A percentile compares a stretch with the other conserved stretches of the same genome.
phyloP scores from a whole-genome alignment of 53 echinoderm and acorn worm species.

The Astropecten irregularis region DNA sequence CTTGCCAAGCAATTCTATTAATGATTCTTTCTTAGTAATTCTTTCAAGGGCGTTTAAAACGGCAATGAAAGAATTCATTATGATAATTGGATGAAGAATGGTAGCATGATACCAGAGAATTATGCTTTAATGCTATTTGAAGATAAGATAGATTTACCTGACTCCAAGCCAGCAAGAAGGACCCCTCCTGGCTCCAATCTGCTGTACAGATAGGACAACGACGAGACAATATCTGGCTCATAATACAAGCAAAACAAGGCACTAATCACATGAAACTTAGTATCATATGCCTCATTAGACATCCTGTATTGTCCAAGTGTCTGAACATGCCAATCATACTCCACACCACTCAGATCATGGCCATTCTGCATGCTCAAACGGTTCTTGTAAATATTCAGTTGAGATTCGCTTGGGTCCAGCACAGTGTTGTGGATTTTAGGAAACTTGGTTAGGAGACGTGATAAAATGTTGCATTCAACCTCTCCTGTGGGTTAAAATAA shows the following conservation, averaged over 20 bases:
- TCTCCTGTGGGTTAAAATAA: conserved; percentile 25
- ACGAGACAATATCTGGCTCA: conserved; percentile 51
- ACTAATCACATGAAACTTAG: conserved; percentile 74
- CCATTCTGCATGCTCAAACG: conserved; percentile 12
- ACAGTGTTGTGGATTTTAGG: conserved; percentile 40
- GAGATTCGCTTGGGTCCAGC: conserved; percentile 44
- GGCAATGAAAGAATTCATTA: neutral
- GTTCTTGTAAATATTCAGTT: conserved; percentile 43
- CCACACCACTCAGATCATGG: conserved; percentile 2
- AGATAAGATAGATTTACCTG: too few species aligned
- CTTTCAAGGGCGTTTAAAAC: too few species aligned
- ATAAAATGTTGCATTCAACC: conserved; percentile 44
- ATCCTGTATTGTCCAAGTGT: conserved; percentile 21
- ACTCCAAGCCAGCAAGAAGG: conserved; percentile 14
- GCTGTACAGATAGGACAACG: conserved; percentile 42
- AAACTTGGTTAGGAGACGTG: conserved; percentile 37
- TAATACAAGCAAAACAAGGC: conserved; percentile 76
- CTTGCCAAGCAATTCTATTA: too few species aligned
- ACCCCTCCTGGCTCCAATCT: conserved; percentile 64
- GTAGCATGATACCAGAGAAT: too few species aligned
- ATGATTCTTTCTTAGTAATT: too few species aligned
- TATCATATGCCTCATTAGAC: neutral
- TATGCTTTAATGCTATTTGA: too few species aligned
- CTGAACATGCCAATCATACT: conserved; percentile 26
- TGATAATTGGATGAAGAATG: too few species aligned